Percentiles rank a stretch among this genome's conserved stretches.
Conservation (phyloP, 2,888 invertebrate genomes). For the Apodemia duryi region DNA sequence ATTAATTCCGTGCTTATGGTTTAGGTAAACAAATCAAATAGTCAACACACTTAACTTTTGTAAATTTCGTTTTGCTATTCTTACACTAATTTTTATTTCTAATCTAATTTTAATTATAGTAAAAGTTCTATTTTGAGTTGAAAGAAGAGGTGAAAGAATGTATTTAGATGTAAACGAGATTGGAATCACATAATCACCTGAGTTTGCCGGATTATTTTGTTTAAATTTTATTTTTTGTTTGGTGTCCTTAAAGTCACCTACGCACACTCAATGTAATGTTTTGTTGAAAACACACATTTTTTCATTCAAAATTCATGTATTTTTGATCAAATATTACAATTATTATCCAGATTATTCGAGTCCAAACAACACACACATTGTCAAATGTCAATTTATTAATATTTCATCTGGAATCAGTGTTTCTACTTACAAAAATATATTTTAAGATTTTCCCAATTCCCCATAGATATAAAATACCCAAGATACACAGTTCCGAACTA, state of each 20-base stretch:
- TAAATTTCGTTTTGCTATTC: not conserved
- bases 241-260: conserved; percentile 33
- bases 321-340: conserved; percentile 59
- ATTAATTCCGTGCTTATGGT: not conserved
- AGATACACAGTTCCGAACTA: too few relatives aligned
- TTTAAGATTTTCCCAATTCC: not conserved
- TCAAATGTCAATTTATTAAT: conserved; percentile 4
- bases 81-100: not conserved
- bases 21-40: not conserved
- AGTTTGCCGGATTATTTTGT: conserved; percentile 32
- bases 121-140: not conserved
- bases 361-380: conserved; percentile 5
- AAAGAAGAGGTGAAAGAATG: not conserved
- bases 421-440: not conserved
- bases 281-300: conserved; percentile 46
- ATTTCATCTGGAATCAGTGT: not conserved
- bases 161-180: not conserved
- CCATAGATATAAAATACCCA: too few relatives aligned
- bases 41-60: not conserved
- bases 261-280: conserved; percentile 27
- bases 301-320: conserved; percentile 63
- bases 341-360: conserved; percentile 44
- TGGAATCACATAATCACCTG: conserved; percentile 14
- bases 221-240: conserved; percentile 28
- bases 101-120: not conserved